Evolutionary conservation across 30 jellyfish, hydroid and myxozoan genomes (phyloP).

Genomic region (Aurelia sp.): DNA sequence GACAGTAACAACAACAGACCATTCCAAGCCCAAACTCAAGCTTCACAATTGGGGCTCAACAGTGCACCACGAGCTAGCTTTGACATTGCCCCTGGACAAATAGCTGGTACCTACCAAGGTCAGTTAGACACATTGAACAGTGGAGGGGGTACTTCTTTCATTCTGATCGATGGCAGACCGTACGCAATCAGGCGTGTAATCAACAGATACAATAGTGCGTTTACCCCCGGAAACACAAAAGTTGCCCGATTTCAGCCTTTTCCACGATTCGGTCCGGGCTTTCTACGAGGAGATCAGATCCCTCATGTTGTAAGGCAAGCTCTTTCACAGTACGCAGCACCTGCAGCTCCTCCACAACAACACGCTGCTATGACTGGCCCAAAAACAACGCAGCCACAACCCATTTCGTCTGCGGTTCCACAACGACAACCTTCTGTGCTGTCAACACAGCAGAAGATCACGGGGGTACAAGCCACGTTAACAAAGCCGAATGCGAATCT

Average conservation of each 20-base stretch:
- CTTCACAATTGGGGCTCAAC: constrained; percentile 46
- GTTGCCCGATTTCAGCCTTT: constrained; percentile 55
- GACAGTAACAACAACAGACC: constrained; percentile 48
- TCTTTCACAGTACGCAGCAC: background rate
- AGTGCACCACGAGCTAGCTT: constrained; percentile 36
- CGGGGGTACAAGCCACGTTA: background rate
- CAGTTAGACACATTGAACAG: constrained; percentile 31
- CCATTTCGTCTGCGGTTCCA: background rate
- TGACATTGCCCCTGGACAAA: constrained; percentile 41
- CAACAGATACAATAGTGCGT: constrained; percentile 58
- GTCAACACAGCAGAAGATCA: background rate
- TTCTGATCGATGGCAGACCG: constrained; percentile 65
- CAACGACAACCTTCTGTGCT: constrained; percentile 16
- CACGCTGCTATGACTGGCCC: background rate
- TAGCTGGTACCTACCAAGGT: constrained; percentile 64
- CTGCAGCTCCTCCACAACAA: constrained; percentile 5
- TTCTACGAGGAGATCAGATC: constrained; percentile 51
- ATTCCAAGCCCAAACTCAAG: constrained; percentile 67
- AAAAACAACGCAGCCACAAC: background rate
- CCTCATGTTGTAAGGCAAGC: constrained; percentile 50
- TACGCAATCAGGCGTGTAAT: constrained; percentile 69
- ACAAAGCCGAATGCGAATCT: background rate
- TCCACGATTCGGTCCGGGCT: constrained; percentile 65
- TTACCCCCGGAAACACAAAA: constrained; percentile 37
- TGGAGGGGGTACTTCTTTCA: constrained; percentile 42